phyloP scores from a whole-genome alignment of 2,113 vertebrate genomes.

The Lycaon pictus region DNA sequence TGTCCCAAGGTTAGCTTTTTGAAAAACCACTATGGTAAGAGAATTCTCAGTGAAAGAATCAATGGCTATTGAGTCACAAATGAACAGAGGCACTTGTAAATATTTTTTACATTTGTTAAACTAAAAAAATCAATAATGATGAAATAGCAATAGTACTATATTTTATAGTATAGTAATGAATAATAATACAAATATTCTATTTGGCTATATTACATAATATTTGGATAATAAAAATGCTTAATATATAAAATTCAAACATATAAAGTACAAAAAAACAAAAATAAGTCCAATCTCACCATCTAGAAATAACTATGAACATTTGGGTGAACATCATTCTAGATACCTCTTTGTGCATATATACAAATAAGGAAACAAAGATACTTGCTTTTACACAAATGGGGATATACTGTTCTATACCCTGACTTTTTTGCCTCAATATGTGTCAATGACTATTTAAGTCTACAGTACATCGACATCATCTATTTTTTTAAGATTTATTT shows the following conservation, averaged over 20 bases:
- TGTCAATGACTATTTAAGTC: neutral
- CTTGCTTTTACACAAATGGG: neutral
- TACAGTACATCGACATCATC: neutral
- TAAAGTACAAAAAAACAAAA: constrained; percentile 1
- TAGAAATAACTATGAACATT: neutral
- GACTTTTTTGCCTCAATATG: neutral
- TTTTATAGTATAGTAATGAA: neutral
- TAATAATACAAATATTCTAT: neutral
- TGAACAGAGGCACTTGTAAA: constrained; percentile 12
- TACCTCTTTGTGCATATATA: neutral
- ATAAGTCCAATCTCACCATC: neutral
- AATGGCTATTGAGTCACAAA: neutral
- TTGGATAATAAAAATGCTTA: neutral
- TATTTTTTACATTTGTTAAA: constrained; percentile 10
- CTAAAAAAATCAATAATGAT: neutral
- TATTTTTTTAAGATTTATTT: neutral
- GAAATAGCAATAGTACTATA: neutral
- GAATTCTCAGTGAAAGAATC: neutral
- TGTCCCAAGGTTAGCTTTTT: neutral
- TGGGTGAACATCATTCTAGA: neutral
- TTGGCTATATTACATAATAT: neutral
- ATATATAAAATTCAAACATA: constrained; percentile 7
- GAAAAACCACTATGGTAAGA: constrained; percentile 10
- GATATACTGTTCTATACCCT: neutral
- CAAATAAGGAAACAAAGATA: neutral